These are phyloP conservation scores for Archilochus colubris DNA, from an alignment of 2,113 vertebrate species.

Conservation along the genomic window DNA sequence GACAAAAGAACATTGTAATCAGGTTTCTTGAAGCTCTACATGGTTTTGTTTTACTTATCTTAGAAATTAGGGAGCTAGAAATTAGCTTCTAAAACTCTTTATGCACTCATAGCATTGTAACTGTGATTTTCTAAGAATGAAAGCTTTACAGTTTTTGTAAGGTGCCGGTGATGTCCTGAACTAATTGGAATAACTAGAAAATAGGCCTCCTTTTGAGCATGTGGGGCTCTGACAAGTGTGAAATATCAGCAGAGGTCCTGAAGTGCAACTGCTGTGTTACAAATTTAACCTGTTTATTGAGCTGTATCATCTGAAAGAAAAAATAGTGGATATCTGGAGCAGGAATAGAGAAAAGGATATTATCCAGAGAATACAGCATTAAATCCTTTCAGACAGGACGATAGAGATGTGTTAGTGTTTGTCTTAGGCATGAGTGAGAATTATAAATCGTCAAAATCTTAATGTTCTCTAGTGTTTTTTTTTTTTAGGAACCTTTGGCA, in stretches of 20 bases:
- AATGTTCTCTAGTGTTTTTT: neutral
- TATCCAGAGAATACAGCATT: neutral
- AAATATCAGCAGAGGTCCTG: neutral
- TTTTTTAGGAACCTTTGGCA: neutral
- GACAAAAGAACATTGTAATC: constrained; percentile 8
- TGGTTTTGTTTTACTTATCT: constrained; percentile 20
- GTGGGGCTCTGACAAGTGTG: neutral
- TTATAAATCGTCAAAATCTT: neutral
- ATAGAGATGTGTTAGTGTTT: neutral
- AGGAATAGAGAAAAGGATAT: neutral
- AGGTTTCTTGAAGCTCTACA: neutral
- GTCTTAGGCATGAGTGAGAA: neutral
- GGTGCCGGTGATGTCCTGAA: neutral
- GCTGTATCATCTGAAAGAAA: neutral
- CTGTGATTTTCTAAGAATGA: neutral
- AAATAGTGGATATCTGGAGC: neutral
- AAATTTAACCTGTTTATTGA: neutral
- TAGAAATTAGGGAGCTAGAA: neutral
- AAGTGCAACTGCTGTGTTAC: neutral
- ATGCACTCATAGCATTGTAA: neutral
- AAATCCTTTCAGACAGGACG: neutral
- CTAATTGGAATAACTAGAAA: neutral
- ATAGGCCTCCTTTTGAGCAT: neutral
- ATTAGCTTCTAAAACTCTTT: constrained; percentile 11
- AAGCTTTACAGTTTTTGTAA: neutral